Evolutionary conservation across 2,888 invertebrate genomes (phyloP).

Genomic region (Cephalotes varians): DNA sequence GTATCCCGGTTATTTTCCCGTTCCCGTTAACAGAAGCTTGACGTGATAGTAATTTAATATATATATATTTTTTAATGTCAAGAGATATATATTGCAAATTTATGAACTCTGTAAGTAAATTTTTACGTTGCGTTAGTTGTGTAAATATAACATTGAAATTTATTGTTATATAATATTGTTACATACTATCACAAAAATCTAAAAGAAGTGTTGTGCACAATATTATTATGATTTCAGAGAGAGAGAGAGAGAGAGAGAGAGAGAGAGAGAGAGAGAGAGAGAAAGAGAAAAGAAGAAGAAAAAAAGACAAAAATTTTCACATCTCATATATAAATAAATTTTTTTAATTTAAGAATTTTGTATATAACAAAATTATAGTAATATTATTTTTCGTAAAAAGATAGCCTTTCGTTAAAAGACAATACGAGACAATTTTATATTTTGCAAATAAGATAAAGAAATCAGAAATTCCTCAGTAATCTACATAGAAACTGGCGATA

Average conservation of each 20-base stretch:
- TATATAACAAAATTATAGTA: not conserved
- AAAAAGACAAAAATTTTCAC: not conserved
- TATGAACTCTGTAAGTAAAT: not conserved
- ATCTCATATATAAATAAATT: not conserved
- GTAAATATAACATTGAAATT: not conserved
- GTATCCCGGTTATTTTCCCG: constrained; percentile 4
- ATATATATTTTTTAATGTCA: not conserved
- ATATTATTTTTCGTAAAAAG: not conserved
- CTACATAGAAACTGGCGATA: not conserved
- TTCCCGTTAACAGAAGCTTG: not conserved
- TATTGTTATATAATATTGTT: not conserved
- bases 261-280: no score
- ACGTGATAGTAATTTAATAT: not conserved
- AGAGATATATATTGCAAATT: not conserved
- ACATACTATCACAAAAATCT: not conserved
- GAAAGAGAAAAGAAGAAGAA: no score
- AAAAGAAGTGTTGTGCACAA: not conserved
- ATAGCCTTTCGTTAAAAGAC: not conserved
- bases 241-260: no score
- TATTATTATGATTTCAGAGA: not conserved
- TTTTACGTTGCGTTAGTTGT: not conserved
- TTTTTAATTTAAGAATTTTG: no score
- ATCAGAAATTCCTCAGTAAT: not conserved
- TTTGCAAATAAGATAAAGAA: not conserved
- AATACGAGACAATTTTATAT: not conserved